Base-by-base conservation (phyloP, 2,797 vertebrate genomes). In the Phataginus tricuspis region DNA sequence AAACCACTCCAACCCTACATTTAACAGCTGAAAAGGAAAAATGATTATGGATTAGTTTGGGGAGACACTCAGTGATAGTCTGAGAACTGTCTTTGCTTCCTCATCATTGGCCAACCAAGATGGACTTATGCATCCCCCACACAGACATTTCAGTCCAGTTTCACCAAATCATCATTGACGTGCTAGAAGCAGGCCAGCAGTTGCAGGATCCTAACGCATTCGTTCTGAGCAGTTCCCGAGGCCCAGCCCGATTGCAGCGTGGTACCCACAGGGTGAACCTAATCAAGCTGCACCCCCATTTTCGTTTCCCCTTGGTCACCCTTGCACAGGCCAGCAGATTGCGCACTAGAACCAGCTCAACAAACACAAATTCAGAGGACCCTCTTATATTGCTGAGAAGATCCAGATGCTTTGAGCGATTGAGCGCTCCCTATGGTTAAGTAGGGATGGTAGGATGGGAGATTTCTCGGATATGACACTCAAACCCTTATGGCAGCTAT, bases 31-130 rank as follows among this genome's bases (percentile, higher is more conserved):
- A 57, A 61, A 85, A 95, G 34, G 37, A 5, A 34, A 92, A 42
- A 25, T 1, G 3, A 61, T 59, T 51, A 23, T 34, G 31, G 27
- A 82, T 82, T 79, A 29, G 51, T 49, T 66, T n/a, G 23, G 68
- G 45, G 57, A 93, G 53, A 37, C 18, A 49, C 11, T 72, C 8
- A 66, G 13, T 71, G 55, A 71, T 61, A 49, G 42, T 83, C 27
- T 83, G 82, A 86, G 31, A 34, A 75, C 74, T 29, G 68, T 31
- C 29, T 95, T 92, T 83, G n/a, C 69, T 68, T 86, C n/a, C 49
- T 21, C 6, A 37, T 53, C 31, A 49, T 78, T 4, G 1, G 29
- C 31, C 87, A 85, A 49, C n/a, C 69, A 68, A 77, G 29, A 59
- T 25, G 64, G 85, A 90, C 39, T 61, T 92, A 51, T 14, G 57